These are phyloP conservation scores for Yponomeuta evonymella DNA, from an alignment of 2,888 invertebrate genomes.

Conservation along the genomic window DNA sequence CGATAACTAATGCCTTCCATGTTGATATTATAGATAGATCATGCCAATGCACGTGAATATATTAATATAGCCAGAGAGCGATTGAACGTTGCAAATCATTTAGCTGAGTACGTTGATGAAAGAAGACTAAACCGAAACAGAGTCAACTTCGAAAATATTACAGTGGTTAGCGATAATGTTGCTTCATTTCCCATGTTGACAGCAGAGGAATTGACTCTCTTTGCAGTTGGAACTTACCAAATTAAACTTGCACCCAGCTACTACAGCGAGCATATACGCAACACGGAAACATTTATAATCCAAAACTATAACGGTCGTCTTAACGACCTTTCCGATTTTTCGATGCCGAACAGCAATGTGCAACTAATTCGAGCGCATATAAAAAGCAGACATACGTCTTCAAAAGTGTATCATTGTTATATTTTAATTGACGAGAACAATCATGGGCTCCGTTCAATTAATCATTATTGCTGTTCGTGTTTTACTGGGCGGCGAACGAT, in stretches of 20 bases:
- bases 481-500: too few species aligned
- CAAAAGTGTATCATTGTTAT: too few species aligned
- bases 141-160: constrained; percentile 16
- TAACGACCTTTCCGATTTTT: too few species aligned
- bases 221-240: constrained; percentile 17
- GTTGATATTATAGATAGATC: constrained; percentile 18
- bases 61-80: constrained; percentile 20
- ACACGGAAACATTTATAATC: constrained; percentile 18
- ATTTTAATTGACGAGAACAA: too few species aligned
- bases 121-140: constrained; percentile 18
- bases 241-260: constrained; percentile 19
- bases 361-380: too few species aligned
- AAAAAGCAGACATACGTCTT: too few species aligned
- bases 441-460: too few species aligned
- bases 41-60: constrained; percentile 18
- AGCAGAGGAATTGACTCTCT: constrained; percentile 17
- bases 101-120: constrained; percentile 19
- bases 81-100: constrained; percentile 18
- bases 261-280: constrained; percentile 16
- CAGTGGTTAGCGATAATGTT: constrained; percentile 15
- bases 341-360: too few species aligned
- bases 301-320: too few species aligned
- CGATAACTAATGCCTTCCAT: constrained; percentile 20
- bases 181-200: constrained; percentile 18
- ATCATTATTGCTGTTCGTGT: too few species aligned